These are phyloP conservation scores for Rhamphomyia laevipes DNA, from an alignment of 2,888 invertebrate species.

Conservation along the genomic window DNA sequence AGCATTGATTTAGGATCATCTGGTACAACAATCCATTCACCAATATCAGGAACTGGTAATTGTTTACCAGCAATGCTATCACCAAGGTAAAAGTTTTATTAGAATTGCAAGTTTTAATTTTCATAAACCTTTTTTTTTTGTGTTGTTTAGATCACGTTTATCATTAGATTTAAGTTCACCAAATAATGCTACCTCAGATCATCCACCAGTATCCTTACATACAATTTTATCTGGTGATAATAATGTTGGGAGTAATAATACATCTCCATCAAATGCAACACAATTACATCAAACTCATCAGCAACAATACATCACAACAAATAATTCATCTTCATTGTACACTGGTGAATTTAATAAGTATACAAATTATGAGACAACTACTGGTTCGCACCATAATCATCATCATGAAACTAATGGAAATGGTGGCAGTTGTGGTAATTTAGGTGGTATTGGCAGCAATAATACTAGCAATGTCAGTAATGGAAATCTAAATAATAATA, in stretches of 20 bases:
- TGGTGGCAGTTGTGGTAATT: conserved; percentile 2
- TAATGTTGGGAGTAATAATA: not conserved
- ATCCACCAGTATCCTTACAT: conserved; percentile 9
- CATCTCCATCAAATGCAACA: conserved; percentile 5
- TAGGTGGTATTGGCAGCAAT: not conserved
- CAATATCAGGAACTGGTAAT: not conserved
- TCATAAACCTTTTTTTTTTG: not conserved
- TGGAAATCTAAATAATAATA: conserved; percentile 14
- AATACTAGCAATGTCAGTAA: conserved; percentile 3
- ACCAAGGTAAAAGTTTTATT: conserved; percentile 21
- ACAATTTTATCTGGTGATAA: not conserved
- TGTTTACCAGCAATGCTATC: conserved; percentile 14
- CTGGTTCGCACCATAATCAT: not conserved
- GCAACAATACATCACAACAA: too few species aligned
- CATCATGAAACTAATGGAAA: conserved; percentile 13
- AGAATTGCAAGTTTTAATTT: not conserved
- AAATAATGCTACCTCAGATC: conserved; percentile 17
- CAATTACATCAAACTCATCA: not conserved
- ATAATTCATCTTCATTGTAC: too few species aligned
- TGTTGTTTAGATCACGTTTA: conserved; percentile 24
- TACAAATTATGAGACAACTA: not conserved
- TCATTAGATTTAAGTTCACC: conserved; percentile 28
- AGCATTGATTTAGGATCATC: conserved; percentile 56
- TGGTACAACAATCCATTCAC: not conserved
- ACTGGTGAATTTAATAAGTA: not conserved